phyloP scores from a whole-genome alignment of 64 coral and sea anemone species.

The Porites lutea region DNA sequence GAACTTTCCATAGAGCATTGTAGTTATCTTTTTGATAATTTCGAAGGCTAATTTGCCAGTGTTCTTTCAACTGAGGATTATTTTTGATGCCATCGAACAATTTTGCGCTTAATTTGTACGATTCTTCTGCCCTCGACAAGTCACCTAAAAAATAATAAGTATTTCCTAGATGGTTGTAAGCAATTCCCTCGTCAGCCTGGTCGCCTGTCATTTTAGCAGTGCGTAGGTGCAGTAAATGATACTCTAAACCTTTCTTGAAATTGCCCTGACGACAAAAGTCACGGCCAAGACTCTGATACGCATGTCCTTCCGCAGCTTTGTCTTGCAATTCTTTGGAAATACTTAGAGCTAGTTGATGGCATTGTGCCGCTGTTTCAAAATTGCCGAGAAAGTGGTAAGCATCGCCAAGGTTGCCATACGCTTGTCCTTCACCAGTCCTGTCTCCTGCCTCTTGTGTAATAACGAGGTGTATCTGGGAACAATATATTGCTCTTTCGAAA shows the following conservation, averaged over 20 bases:
- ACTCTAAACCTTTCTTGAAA: background rate
- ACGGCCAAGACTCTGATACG: background rate
- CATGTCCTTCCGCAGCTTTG: background rate
- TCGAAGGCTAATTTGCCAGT: background rate
- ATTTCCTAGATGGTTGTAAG: background rate
- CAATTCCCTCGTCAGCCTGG: background rate
- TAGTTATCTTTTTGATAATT: slow-evolving; percentile 4
- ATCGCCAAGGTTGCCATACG: slow-evolving; percentile 36
- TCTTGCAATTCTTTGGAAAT: slow-evolving; percentile 8
- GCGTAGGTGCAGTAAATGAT: background rate
- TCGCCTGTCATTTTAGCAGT: background rate
- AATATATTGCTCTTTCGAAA: background rate
- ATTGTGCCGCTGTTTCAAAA: background rate
- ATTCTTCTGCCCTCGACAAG: background rate
- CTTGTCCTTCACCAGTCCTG: background rate
- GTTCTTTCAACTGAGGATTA: background rate
- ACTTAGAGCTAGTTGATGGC: background rate
- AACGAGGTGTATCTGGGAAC: background rate
- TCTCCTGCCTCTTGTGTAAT: background rate
- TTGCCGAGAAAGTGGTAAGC: background rate
- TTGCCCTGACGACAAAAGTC: background rate
- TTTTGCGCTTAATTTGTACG: background rate
- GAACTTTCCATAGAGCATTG: background rate
- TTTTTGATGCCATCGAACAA: background rate
- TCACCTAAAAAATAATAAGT: background rate